Conservation (phyloP, 2,888 invertebrate genomes). For the Pycnomerus fuliginosus region DNA sequence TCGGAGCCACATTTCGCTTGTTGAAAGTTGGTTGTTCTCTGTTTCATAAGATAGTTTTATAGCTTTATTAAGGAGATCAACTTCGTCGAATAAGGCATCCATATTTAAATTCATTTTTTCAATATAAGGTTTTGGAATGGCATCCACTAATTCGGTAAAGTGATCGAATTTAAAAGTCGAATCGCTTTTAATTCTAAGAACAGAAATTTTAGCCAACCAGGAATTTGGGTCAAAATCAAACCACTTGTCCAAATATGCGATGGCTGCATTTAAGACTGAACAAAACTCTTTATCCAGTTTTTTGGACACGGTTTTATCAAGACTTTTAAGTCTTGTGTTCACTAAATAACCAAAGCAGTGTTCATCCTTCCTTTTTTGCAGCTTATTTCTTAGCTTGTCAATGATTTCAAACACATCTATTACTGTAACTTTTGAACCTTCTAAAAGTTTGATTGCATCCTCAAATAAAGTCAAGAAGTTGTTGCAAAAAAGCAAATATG, state of each 20-base stretch:
- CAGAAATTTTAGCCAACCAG: not conserved
- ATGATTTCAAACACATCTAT: constrained; percentile 1
- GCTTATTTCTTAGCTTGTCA: not conserved
- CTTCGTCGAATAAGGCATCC: constrained; percentile 3
- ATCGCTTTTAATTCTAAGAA: not conserved
- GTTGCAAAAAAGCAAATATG: constrained; percentile 1
- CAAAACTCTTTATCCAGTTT: not conserved
- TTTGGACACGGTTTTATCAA: not conserved
- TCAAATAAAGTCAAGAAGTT: not conserved
- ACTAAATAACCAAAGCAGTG: not conserved
- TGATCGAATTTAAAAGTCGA: not conserved
- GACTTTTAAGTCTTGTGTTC: not conserved
- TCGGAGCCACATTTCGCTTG: not conserved
- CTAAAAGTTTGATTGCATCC: not conserved
- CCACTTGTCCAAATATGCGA: constrained; percentile 1
- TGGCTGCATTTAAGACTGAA: not conserved
- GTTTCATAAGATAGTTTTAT: not conserved
- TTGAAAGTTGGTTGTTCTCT: not conserved
- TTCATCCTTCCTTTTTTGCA: not conserved
- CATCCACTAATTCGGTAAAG: not conserved
- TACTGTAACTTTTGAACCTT: constrained; percentile 1
- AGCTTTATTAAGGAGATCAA: not conserved
- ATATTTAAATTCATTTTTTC: constrained; percentile 1
- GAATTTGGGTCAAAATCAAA: not conserved
- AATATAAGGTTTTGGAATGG: not conserved